Evolutionary conservation across 2,113 vertebrate genomes (phyloP).

Genomic region (Gavia stellata): DNA sequence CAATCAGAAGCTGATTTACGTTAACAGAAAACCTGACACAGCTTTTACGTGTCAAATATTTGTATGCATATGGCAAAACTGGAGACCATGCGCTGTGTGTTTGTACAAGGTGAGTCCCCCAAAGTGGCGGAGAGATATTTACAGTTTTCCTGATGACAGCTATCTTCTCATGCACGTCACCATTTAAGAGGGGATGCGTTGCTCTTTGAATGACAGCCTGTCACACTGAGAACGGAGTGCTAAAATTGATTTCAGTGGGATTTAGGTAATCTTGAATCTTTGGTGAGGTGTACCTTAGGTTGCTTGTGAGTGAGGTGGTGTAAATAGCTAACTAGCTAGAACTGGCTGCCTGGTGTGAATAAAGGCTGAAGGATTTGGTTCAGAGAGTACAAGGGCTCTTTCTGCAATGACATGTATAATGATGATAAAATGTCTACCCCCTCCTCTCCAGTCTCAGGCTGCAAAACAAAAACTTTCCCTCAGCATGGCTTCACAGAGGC

Average conservation of each 20-base stretch:
- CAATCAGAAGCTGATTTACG: background rate
- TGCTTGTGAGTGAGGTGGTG: background rate
- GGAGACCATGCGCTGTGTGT: background rate
- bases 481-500: background rate
- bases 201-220: background rate
- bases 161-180: background rate
- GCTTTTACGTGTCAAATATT: background rate
- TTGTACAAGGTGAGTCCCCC: background rate
- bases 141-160: background rate
- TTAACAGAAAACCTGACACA: background rate
- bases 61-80: background rate
- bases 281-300: background rate
- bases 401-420: background rate
- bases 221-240: background rate
- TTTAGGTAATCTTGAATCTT: background rate
- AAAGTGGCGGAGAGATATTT: background rate
- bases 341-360: background rate
- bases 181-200: background rate
- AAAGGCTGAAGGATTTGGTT: background rate
- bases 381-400: background rate
- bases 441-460: background rate
- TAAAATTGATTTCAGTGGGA: background rate
- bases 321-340: background rate
- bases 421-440: background rate
- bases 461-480: background rate